A percentile compares a stretch with the other conserved stretches of the same genome.
These are phyloP conservation scores for Hypsopygia costalis DNA, from an alignment of 2,888 invertebrate genomes.

Conservation along the genomic window DNA sequence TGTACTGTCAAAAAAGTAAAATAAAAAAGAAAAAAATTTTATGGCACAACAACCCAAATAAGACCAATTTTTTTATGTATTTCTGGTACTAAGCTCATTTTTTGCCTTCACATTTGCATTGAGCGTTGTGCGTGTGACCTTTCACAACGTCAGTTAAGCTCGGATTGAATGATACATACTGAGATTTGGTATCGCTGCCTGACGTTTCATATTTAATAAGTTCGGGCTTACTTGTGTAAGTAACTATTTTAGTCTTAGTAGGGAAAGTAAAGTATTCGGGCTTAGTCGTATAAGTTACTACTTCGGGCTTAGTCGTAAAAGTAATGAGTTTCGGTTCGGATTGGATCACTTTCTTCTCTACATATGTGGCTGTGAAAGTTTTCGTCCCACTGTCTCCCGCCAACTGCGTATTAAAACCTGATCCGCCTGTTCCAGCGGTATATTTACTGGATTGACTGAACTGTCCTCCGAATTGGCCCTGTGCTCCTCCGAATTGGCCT, in stretches of 20 bases:
- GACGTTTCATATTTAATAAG: constrained; percentile 62
- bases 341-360: constrained; percentile 61
- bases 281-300: constrained; percentile 48
- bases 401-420: constrained; percentile 6
- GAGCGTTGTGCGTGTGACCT: constrained; percentile 49
- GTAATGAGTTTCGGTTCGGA: constrained; percentile 51
- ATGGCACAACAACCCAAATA: constrained; percentile 46
- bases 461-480: constrained; percentile 21
- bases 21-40: constrained; percentile 27
- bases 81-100: constrained; percentile 10
- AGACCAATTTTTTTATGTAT: constrained; percentile 4
- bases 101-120: constrained; percentile 54
- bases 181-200: constrained; percentile 60
- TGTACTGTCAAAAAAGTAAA: constrained; percentile 26
- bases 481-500: neutral
- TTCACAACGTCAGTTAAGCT: constrained; percentile 51
- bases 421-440: constrained; percentile 25
- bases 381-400: constrained; percentile 30
- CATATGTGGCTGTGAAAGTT: constrained; percentile 52
- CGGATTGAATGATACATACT: constrained; percentile 58
- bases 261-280: constrained; percentile 49
- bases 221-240: constrained; percentile 52
- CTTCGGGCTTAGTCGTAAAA: constrained; percentile 49
- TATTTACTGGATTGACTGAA: constrained; percentile 32
- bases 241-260: constrained; percentile 41